Evolutionary conservation across 2,888 invertebrate species (phyloP).

Genomic region (Axea sp.): DNA sequence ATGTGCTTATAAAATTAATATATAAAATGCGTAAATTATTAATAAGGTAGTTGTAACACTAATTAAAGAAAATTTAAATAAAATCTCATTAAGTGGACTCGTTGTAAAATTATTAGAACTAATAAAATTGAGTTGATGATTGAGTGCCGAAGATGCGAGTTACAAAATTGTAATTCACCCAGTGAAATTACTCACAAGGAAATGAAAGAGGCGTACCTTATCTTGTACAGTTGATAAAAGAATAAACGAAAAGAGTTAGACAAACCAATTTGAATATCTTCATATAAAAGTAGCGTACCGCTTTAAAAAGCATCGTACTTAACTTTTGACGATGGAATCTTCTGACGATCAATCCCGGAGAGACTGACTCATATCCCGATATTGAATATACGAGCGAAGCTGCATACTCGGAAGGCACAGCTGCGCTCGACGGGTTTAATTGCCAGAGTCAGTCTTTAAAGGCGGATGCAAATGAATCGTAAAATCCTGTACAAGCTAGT

Average conservation of each 20-base stretch:
- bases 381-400: constrained; percentile 66
- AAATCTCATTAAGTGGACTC: too few species aligned
- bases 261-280: constrained; percentile 48
- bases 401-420: constrained; percentile 62
- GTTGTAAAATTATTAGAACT: too few species aligned
- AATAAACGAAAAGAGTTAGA: constrained; percentile 41
- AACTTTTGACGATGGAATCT: constrained; percentile 56
- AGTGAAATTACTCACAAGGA: not conserved
- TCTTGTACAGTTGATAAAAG: constrained; percentile 29
- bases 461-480: constrained; percentile 77
- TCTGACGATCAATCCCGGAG: constrained; percentile 63
- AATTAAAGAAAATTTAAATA: too few species aligned
- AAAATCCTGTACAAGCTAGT: constrained; percentile 69
- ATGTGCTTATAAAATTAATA: too few species aligned
- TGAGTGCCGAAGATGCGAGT: constrained; percentile 11
- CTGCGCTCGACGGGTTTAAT: constrained; percentile 75
- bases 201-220: constrained; percentile 24
- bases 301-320: constrained; percentile 46
- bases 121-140: too few species aligned
- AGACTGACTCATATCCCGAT: constrained; percentile 65
- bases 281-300: constrained; percentile 38
- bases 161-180: constrained; percentile 16
- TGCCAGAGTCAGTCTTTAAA: constrained; percentile 75
- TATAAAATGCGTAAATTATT: too few species aligned
- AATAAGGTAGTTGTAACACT: too few species aligned